These are phyloP conservation scores for Lynx canadensis DNA, from an alignment of 2,113 vertebrate species.

Conservation along the genomic window DNA sequence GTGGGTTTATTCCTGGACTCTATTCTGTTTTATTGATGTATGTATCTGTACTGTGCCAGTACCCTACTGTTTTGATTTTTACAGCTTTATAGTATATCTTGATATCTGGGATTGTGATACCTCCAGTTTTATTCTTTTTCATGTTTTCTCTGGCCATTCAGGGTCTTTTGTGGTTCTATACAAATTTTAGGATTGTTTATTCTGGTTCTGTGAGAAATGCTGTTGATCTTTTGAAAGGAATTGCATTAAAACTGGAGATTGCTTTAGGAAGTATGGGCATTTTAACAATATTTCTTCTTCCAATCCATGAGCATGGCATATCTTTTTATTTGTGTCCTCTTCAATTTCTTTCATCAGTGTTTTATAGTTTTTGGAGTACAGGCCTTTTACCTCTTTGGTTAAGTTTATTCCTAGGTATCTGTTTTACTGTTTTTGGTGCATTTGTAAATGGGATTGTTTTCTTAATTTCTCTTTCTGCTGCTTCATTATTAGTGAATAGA, in stretches of 20 bases:
- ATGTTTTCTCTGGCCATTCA: no score
- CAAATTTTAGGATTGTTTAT: not conserved
- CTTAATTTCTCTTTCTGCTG: not conserved
- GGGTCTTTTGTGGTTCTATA: not conserved
- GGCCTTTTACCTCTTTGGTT: not conserved
- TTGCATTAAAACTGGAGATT: not conserved
- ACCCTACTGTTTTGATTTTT: no score
- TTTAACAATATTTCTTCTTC: not conserved
- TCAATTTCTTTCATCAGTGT: not conserved
- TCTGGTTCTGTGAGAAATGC: not conserved
- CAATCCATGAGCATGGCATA: not conserved
- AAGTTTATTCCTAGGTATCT: not conserved
- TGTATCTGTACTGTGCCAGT: no score
- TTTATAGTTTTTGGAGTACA: not conserved
- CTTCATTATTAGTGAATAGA: not conserved
- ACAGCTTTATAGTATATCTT: no score
- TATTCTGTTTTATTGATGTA: no score
- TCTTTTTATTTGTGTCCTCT: not conserved
- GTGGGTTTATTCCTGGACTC: no score
- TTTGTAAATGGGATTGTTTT: not conserved
- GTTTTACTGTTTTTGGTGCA: not conserved
- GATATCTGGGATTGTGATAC: no score
- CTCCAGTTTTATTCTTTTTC: no score
- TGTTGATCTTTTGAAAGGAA: not conserved
- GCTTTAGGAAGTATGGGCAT: not conserved